Base-by-base conservation (phyloP, 2,797 vertebrate species). In the Brotula barbata region DNA sequence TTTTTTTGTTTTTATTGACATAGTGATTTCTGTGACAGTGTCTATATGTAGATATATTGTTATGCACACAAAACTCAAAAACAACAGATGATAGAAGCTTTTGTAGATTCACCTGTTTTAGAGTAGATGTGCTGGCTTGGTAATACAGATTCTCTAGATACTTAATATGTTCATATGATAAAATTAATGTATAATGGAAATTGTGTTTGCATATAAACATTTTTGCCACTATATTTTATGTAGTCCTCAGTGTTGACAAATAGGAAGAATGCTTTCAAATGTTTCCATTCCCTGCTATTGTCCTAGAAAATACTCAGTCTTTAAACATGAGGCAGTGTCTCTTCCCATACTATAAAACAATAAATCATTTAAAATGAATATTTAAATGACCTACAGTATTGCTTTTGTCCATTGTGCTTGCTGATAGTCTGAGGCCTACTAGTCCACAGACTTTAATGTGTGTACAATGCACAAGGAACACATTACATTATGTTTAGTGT, bases 201-300 rank as follows among this genome's bases (percentile, higher is more conserved):
- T 14, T 56, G 47, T 50, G 46, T 58, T 67, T 71, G 68, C 59
- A 45, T n/a, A 49, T 22, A 71, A 49, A 60, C 71, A 60, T 58
- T 72, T 68, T 8, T 8, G n/a, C n/a, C n/a, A n/a, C n/a, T n/a
- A n/a, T n/a, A n/a, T n/a, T n/a, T n/a, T n/a, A n/a, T n/a, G n/a
- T n/a, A n/a, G n/a, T n/a, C n/a, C n/a, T n/a, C n/a, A n/a, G n/a
- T n/a, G n/a, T 28, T 28, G 25, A 4, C 25, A 28, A 28, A 28
- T 28, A 4, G 25, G 25, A 28, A 28, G 7, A 28, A 28, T 28
- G 4, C 25, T 28, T 28, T 28, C 3, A 28, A 28, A 28, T 4
- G 3, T 28, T 28, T 28, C 7, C 25, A 28, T 28, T 28, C 25
- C 25, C 25, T 28, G 25, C 25, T 7, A 28, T 28, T 28, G 25